Conservation (phyloP, 1,140 invertebrate species). For the Macrosteles quadrilineatus region DNA sequence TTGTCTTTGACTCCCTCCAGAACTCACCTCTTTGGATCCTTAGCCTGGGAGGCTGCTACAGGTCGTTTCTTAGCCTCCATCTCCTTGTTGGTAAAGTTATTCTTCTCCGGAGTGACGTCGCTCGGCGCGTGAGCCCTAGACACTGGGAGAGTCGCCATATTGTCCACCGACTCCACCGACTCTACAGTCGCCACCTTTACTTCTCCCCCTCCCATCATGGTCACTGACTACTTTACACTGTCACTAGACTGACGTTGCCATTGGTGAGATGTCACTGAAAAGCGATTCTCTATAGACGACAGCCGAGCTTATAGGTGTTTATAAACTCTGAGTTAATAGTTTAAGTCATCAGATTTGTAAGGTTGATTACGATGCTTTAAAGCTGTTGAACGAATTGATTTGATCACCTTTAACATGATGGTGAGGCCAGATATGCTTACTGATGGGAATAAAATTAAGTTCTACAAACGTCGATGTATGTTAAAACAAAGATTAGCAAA, state of each 20-base stretch:
- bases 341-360: too few relatives aligned
- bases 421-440: too few relatives aligned
- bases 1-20: too few relatives aligned
- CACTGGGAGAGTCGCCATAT: slow-evolving; percentile 82
- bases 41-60: slow-evolving; percentile 9
- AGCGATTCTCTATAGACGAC: neutral
- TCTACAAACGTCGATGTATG: too few relatives aligned
- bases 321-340: too few relatives aligned
- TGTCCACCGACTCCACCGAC: slow-evolving; percentile 70
- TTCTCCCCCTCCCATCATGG: slow-evolving; percentile 69
- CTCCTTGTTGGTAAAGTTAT: slow-evolving; percentile 80
- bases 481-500: too few relatives aligned
- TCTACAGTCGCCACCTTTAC: slow-evolving; percentile 79
- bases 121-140: slow-evolving; percentile 56
- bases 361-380: too few relatives aligned
- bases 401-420: too few relatives aligned
- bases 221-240: neutral
- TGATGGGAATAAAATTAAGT: too few relatives aligned
- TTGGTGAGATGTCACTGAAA: neutral
- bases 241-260: neutral
- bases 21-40: slow-evolving; percentile 23
- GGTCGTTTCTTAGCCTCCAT: slow-evolving; percentile 78
- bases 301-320: too few relatives aligned
- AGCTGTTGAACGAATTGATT: too few relatives aligned
- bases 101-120: slow-evolving; percentile 70